Conservation (phyloP, 2,888 invertebrate species). For the Sarcophaga rosellei region DNA sequence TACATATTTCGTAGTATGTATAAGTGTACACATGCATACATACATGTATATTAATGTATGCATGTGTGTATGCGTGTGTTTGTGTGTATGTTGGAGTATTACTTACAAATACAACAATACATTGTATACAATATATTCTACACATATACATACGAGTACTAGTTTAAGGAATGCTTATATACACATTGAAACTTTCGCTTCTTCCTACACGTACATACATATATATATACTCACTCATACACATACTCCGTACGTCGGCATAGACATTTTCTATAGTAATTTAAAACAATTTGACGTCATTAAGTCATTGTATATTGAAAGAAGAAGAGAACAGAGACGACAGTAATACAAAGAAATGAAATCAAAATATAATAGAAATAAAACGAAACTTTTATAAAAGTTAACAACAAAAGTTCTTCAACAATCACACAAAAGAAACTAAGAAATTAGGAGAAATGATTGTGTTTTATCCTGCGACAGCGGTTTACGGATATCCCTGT, state of each 20-base stretch:
- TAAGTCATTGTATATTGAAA: slow-evolving; percentile 29
- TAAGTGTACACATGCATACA: neutral
- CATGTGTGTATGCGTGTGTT: neutral
- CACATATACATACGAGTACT: neutral
- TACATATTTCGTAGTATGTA: neutral
- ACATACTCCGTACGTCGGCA: slow-evolving; percentile 2
- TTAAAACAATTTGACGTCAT: slow-evolving; percentile 63
- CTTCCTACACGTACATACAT: neutral
- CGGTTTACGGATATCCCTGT: too few species aligned
- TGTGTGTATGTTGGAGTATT: neutral
- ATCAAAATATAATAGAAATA: neutral
- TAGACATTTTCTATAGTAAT: slow-evolving; percentile 39
- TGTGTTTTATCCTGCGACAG: too few species aligned
- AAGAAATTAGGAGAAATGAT: neutral
- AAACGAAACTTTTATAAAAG: slow-evolving; percentile 44
- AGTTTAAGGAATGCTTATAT: slow-evolving; percentile 4
- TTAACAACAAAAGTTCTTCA: slow-evolving; percentile 18
- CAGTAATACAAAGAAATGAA: neutral
- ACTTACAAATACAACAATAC: slow-evolving; percentile 14
- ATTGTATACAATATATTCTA: neutral
- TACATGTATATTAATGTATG: too few species aligned
- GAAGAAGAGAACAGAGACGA: neutral
- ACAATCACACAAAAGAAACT: slow-evolving; percentile 15
- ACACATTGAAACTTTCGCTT: neutral
- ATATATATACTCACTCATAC: neutral